These are phyloP conservation scores for Prochilodus magdalenae DNA, from an alignment of 2,113 vertebrate species.

Conservation along the genomic window DNA sequence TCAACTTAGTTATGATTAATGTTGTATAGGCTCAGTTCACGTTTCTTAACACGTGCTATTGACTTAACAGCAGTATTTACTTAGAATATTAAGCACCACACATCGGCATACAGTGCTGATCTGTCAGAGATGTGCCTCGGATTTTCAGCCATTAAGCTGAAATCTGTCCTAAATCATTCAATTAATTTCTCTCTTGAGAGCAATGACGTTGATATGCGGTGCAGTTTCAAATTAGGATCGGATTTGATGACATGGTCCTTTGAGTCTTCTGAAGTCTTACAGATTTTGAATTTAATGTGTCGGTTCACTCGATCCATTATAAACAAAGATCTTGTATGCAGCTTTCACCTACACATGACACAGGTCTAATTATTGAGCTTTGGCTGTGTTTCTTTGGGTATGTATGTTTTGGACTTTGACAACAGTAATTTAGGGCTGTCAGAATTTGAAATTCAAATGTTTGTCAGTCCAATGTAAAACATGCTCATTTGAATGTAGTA, in stretches of 20 bases:
- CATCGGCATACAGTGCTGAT: background rate
- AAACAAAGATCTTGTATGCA: background rate
- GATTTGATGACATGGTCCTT: background rate
- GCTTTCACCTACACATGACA: background rate
- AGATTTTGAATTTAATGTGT: background rate
- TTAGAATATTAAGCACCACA: background rate
- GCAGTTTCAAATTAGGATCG: background rate
- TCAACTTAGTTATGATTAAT: background rate
- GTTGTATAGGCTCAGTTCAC: background rate
- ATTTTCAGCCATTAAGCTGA: background rate
- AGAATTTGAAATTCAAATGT: too few relatives aligned
- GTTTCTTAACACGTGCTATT: too few relatives aligned
- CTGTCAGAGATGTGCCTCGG: background rate
- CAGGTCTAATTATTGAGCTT: too few relatives aligned
- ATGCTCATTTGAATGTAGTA: too few relatives aligned
- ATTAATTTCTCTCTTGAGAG: background rate
- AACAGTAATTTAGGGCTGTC: too few relatives aligned
- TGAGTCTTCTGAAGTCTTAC: background rate
- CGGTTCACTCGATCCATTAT: background rate
- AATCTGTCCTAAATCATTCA: slow-evolving; percentile 13
- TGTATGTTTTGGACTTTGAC: too few relatives aligned
- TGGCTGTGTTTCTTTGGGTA: too few relatives aligned
- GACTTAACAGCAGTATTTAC: background rate
- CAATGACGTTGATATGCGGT: background rate
- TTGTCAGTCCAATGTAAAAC: too few relatives aligned